Percentiles rank a stretch among this genome's conserved stretches.
Evolutionary conservation across 2,113 vertebrate species (phyloP).

Genomic region (Pelvicachromis taeniatus): DNA sequence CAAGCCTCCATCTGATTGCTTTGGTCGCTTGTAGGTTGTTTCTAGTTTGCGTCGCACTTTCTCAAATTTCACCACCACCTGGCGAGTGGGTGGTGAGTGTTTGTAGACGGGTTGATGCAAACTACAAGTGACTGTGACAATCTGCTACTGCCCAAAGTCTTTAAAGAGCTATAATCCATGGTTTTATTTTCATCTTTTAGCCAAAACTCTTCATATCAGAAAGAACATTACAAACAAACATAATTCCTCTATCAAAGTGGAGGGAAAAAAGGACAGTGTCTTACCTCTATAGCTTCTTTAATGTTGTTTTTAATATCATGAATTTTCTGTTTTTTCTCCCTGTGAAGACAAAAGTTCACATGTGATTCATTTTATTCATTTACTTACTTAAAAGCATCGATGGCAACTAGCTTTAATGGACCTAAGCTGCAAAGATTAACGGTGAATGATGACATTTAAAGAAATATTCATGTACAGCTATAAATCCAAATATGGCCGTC

Average conservation of each 20-base stretch:
- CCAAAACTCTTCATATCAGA: background rate
- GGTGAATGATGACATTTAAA: background rate
- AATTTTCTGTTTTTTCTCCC: conserved; percentile 98
- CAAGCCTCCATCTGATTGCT: background rate
- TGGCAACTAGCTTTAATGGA: background rate
- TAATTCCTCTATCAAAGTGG: background rate
- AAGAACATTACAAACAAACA: background rate
- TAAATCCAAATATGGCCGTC: background rate
- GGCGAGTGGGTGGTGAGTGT: background rate
- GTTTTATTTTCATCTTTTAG: background rate
- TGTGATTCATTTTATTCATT: background rate
- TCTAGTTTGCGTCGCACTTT: background rate
- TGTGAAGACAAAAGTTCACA: conserved; percentile 57
- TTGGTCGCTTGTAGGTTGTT: background rate
- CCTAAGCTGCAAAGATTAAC: background rate
- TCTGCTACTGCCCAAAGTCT: background rate
- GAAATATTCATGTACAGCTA: background rate
- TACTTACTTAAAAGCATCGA: background rate
- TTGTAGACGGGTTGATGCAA: background rate
- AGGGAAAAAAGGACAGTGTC: background rate
- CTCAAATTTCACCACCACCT: background rate
- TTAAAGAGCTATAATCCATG: background rate
- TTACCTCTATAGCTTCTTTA: conserved; percentile 99
- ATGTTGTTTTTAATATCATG: conserved; percentile 99
- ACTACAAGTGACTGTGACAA: background rate